Evolutionary conservation across 2,113 vertebrate genomes (phyloP).

Genomic region (Neomonachus schauinslandi): DNA sequence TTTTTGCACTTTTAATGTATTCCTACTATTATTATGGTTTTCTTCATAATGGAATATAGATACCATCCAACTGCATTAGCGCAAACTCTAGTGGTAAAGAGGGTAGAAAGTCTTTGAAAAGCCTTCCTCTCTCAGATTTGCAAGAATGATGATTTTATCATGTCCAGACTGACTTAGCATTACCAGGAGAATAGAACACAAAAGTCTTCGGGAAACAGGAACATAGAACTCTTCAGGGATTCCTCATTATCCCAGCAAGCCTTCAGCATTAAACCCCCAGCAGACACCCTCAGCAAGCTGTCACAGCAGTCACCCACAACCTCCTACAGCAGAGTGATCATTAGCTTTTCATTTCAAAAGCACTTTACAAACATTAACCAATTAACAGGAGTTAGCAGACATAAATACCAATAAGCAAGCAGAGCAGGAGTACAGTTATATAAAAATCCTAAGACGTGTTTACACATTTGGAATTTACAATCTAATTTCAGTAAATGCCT

Average conservation of each 20-base stretch:
- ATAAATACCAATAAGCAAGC: constrained; percentile 53
- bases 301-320: not conserved
- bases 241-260: not conserved
- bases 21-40: not conserved
- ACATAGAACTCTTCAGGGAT: not conserved
- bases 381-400: constrained; percentile 35
- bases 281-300: not conserved
- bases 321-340: not conserved
- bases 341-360: constrained; percentile 54
- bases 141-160: not conserved
- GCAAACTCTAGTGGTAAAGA: constrained; percentile 79
- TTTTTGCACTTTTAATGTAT: not conserved
- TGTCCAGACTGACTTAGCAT: not conserved
- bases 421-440: constrained; percentile 8
- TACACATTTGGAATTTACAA: not conserved
- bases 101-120: constrained; percentile 67
- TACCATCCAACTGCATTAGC: constrained; percentile 67
- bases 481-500: constrained; percentile 19
- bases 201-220: not conserved
- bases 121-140: not conserved
- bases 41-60: not conserved
- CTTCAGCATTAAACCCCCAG: not conserved
- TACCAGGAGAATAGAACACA: not conserved
- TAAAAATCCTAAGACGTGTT: constrained; percentile 14
- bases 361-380: constrained; percentile 64